Conservation (phyloP, 2,113 vertebrate genomes). For the Pelecanoides urinatrix region DNA sequence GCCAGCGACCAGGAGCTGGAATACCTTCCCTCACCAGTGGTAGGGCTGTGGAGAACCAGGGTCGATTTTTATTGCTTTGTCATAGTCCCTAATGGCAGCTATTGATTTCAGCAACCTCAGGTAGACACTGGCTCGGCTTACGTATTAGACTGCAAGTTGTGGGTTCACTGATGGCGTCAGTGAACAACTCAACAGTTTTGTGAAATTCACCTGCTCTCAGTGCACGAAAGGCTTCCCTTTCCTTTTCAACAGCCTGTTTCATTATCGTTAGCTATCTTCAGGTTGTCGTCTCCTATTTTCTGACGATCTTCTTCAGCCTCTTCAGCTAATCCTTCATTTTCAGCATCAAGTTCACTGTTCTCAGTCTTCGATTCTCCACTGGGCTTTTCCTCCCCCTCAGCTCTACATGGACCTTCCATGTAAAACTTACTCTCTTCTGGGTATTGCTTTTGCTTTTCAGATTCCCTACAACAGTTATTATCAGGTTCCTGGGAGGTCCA, state of each 20-base stretch:
- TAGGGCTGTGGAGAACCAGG: conserved; percentile 82
- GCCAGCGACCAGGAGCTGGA: neutral
- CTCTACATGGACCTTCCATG: neutral
- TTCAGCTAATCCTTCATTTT: neutral
- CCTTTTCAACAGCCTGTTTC: neutral
- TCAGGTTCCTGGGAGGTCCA: neutral
- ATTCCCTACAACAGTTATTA: neutral
- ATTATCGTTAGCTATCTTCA: neutral
- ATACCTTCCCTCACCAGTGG: conserved; percentile 81
- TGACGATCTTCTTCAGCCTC: neutral
- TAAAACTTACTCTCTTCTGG: neutral
- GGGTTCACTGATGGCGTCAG: neutral
- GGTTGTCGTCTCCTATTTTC: neutral
- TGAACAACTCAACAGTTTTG: neutral
- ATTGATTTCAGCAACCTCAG: conserved; percentile 81
- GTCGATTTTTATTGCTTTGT: conserved; percentile 79
- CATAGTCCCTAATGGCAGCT: conserved; percentile 80
- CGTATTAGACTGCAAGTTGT: neutral
- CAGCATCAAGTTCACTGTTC: neutral
- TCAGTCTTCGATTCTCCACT: neutral
- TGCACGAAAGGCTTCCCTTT: neutral
- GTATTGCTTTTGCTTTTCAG: neutral
- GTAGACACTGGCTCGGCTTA: conserved; percentile 64
- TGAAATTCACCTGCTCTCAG: neutral
- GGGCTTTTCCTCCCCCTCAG: neutral